Base-by-base conservation (phyloP, 1,140 invertebrate genomes). In the Ceratina japonica region DNA sequence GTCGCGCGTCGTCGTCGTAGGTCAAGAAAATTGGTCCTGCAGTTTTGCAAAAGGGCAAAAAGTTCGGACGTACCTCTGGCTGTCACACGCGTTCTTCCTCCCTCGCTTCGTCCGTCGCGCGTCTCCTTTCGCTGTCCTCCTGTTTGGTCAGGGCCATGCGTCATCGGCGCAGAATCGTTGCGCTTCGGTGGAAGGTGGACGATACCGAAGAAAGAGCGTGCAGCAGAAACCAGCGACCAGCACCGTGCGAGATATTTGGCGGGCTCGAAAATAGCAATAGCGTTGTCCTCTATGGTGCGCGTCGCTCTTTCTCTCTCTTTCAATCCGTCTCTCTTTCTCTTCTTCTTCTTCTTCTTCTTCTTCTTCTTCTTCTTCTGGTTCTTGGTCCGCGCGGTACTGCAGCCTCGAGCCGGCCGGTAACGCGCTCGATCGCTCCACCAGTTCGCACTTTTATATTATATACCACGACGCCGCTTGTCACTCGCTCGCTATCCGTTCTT, bases 191-290 rank as follows among this genome's bases (percentile, higher is more conserved):
- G 73, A 61, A 59, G 65, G 52, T 64, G 74, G 64, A 69, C 56
- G 64, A 7, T 37, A 54, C 62, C 69, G 76, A 87, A 75, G 76
- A 79, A 61, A 84, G 74, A 85, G 52, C 74, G 49, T 62, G 59
- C 61, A 52, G 64, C 61, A 72, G 68, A 56, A 70, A 79, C 31
- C 61, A 64, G 18, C 69, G 68, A 31, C 18, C 51, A 51, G 64
- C 52, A 72, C 64, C 59, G 70, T 52, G 69, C 54, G 56, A 86
- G 82, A 87, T 87, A 87, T 86, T 87, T 83, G 82, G 80, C 82
- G 84, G 76, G 71, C 86, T 87, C 85, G 64, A 87, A 87, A 87
- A 87, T 87, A 87, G 86, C 83, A 87, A 84, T 73, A 80, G 79
- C 83, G 61, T 65, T 74, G 73, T 78, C 68, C 83, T 84, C 82